A percentile compares a stretch with the other conserved stretches of the same genome.
These are phyloP conservation scores for Octodon degus DNA, from an alignment of 2,113 vertebrate genomes.

Conservation along the genomic window DNA sequence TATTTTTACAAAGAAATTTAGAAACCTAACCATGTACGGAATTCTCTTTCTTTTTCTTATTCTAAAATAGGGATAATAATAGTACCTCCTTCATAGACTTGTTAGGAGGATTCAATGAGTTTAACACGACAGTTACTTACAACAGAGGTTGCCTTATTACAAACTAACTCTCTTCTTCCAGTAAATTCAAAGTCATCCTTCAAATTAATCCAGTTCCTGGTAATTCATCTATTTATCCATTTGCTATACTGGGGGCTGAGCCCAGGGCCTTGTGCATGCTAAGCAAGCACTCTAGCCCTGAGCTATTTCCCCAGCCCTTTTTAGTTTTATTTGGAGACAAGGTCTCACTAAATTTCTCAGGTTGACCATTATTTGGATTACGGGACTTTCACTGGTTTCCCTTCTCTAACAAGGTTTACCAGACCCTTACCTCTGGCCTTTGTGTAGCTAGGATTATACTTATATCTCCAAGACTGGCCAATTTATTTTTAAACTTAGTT, in stretches of 20 bases:
- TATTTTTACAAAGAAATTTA: too few species aligned
- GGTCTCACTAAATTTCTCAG: not conserved
- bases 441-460: not conserved
- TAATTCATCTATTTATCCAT: not conserved
- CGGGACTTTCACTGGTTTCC: not conserved
- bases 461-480: not conserved
- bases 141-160: not conserved
- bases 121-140: not conserved
- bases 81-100: not conserved
- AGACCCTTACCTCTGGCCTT: not conserved
- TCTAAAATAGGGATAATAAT: not conserved
- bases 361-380: not conserved
- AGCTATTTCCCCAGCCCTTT: not conserved
- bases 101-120: not conserved
- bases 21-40: too few species aligned
- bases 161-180: not conserved
- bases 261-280: not conserved
- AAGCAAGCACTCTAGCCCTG: not conserved
- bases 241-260: not conserved
- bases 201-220: not conserved
- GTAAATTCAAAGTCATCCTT: not conserved
- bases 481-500: constrained; percentile 10
- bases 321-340: not conserved
- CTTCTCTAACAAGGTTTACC: not conserved
- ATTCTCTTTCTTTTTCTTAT: not conserved